Conservation (phyloP, 1,140 invertebrate genomes). For the Potamilus streckersoni region DNA sequence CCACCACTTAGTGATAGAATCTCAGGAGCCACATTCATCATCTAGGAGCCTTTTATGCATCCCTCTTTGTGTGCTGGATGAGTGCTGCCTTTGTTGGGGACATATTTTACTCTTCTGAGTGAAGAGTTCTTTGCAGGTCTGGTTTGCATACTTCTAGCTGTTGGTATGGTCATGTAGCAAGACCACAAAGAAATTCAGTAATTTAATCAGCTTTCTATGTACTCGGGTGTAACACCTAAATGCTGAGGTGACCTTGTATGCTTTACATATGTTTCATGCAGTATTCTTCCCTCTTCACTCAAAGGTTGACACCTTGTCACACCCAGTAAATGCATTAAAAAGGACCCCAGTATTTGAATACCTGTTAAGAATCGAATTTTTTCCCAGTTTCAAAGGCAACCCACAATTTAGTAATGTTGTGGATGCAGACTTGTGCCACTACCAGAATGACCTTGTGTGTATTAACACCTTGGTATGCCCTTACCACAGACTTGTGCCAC, state of each 20-base stretch:
- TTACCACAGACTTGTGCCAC: slow-evolving; percentile 13
- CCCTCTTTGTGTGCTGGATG: no score
- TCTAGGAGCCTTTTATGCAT: slow-evolving; percentile 19
- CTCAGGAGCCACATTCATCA: neutral
- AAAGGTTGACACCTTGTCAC: slow-evolving; percentile 12
- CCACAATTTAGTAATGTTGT: slow-evolving; percentile 22
- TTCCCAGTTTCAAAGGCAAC: slow-evolving; percentile 34
- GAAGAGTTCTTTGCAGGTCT: slow-evolving; percentile 25
- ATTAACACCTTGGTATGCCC: slow-evolving; percentile 33
- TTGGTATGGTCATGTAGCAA: slow-evolving; percentile 22
- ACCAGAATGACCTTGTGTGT: slow-evolving; percentile 39
- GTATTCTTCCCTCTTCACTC: slow-evolving; percentile 1
- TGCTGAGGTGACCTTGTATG: neutral
- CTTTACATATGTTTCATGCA: slow-evolving; percentile 12
- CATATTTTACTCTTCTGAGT: slow-evolving; percentile 28
- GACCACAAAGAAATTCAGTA: slow-evolving; percentile 3
- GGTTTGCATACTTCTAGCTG: slow-evolving; percentile 6
- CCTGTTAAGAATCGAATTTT: slow-evolving; percentile 3
- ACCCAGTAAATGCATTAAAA: slow-evolving; percentile 12
- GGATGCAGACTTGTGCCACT: slow-evolving; percentile 7
- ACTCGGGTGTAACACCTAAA: neutral
- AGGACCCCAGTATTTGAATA: slow-evolving; percentile 3
- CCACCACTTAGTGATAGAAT: neutral
- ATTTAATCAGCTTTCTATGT: neutral
- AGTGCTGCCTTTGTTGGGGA: slow-evolving; percentile 30